Percentiles rank a stretch among this genome's conserved stretches.
phyloP scores from a whole-genome alignment of 2,113 vertebrate genomes.

The Lophius piscatorius region DNA sequence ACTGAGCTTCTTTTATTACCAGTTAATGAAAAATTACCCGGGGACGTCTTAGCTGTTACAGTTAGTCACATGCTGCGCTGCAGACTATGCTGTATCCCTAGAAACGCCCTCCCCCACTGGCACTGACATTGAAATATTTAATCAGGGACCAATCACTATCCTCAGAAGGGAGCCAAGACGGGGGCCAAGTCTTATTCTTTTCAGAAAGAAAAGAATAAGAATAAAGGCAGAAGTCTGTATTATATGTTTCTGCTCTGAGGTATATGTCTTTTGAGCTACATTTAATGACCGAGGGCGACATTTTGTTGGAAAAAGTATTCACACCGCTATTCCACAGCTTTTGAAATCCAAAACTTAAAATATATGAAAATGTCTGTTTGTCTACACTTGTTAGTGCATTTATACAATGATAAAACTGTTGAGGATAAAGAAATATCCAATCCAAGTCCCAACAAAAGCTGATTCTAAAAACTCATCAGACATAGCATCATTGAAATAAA shows the following conservation, averaged over 20 bases:
- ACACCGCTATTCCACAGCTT: slow-evolving; percentile 1
- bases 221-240: slow-evolving; percentile 16
- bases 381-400: too few species aligned
- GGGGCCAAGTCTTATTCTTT: too few species aligned
- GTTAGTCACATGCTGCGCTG: slow-evolving; percentile 64
- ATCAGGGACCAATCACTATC: slow-evolving; percentile 59
- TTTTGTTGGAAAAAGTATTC: slow-evolving; percentile 33
- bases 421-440: too few species aligned
- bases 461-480: too few species aligned
- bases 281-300: slow-evolving; percentile 26
- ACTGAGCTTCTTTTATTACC: slow-evolving; percentile 57
- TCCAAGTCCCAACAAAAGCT: too few species aligned
- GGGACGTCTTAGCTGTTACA: slow-evolving; percentile 52
- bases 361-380: too few species aligned
- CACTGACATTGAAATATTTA: slow-evolving; percentile 69
- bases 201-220: slow-evolving; percentile 12
- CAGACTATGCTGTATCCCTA: slow-evolving; percentile 54
- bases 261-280: slow-evolving; percentile 39
- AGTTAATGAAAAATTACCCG: slow-evolving; percentile 72
- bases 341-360: too few species aligned
- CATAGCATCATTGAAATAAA: too few species aligned
- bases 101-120: slow-evolving; percentile 52
- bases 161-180: slow-evolving; percentile 21
- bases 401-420: too few species aligned
- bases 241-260: slow-evolving; percentile 12